Base-by-base conservation (phyloP, 2,888 invertebrate genomes). In the Rhaphigaster nebulosa region DNA sequence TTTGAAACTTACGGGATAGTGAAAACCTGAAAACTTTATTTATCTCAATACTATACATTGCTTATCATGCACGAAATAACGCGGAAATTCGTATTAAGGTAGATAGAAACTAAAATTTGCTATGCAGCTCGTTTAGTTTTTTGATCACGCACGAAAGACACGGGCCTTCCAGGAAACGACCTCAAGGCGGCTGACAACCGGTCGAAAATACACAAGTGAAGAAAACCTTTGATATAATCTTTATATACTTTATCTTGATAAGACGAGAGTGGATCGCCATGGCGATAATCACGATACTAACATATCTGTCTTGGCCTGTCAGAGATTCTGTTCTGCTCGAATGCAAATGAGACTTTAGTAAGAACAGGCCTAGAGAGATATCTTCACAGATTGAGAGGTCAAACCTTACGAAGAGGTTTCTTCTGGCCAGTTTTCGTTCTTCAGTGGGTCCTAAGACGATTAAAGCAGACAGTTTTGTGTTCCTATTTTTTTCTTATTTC, bases 261-360 rank as follows among this genome's bases (percentile, higher is more conserved):
- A 38, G 5, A 18, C 0, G 0, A 0, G 3, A 6, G 29, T 38
- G 70, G 34, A 76, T 76, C 34, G 70, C 34, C 10, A 20, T 5
- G 34, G 10, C 18, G 70, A 76, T 76, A 76, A 38, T 10, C 2
- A 20, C 34, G 38, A 76, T 34, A 34, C 70, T 76, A 76, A 76
- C 70, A 76, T 34, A 76, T 76, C 70, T 76, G 70, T 76, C 70
- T 70, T 70, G 18, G 15, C 70, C 34, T 70, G 70, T 34, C 70
- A 4, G 70, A 38, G 38, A 20, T 34, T 76, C 70, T 38, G 20
- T 5, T 76, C 6, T 23, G 8, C 70, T 23, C 70, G 20, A 23
- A 76, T 76, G 70, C 70, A 76, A 76, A 76, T 76, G 70, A 76
- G 70, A 20, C 70, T 38, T 2, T 23, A 38, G 38, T 38, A 76